Base-by-base conservation (phyloP, 2,113 vertebrate species). In the Carlito syrichta region DNA sequence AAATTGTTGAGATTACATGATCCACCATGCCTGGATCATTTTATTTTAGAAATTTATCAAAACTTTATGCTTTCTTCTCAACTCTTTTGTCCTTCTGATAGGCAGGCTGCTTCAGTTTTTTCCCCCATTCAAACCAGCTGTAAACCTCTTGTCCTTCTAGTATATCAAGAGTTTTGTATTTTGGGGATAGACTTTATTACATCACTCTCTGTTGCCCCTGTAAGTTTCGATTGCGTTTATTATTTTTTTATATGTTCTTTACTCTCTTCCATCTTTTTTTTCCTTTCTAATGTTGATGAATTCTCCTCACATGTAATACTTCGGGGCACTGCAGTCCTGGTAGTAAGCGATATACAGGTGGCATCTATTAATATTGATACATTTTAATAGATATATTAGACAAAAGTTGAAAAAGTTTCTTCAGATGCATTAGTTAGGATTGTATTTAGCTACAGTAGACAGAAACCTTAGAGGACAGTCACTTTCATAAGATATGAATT, bases 281-380 rank as follows among this genome's bases (percentile, higher is more conserved):
- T 78, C 9, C n/a, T 73, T 82, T 82, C n/a, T 52, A 86, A 43
- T 43, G 16, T 9, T 71, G 20, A 78, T 85, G 19, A 85, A 9
- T 52, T 90, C 16, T 78, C 17, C 9, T 25, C 4, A n/a, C 71
- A 86, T 73, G 5, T 27, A 71, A 71, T 20, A 78, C 38, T 68
- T 22, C 11, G 23, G 6, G 10, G 1, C 1, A 27, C 13, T 10
- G 1, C 3, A 56, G 13, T 78, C 17, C 40, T 3, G 73, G 8
- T 83, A 45, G 50, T 60, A 38, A 77, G 22, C 50, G 14, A 14
- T 90, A 60, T 69, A 85, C 43, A 60, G n/a, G 6, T 40, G n/a
- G 13, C 9, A 56, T 43, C 56, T 78, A 11, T 66, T 74, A 48
- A 90, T 56, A 19, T 50, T n/a, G n/a, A n/a, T n/a, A n/a, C n/a